phyloP scores from a whole-genome alignment of 64 coral and sea anemone species.

The Dendrophyllia cribrosa region DNA sequence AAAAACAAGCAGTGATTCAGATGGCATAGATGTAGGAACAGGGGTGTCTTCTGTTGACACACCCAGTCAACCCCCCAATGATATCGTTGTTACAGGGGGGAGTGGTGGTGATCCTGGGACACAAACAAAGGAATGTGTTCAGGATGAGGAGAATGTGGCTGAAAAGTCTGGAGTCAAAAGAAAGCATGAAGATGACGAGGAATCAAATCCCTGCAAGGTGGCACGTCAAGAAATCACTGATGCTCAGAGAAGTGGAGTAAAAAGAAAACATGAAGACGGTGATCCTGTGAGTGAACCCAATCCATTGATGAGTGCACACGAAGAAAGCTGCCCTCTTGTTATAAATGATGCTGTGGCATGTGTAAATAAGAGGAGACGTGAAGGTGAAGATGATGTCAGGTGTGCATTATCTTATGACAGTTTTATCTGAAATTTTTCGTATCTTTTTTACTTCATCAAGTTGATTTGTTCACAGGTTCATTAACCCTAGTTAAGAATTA shows the following conservation, averaged over 20 bases:
- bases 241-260: constrained; percentile 9
- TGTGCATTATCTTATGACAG: constrained; percentile 29
- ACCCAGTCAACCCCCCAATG: neutral
- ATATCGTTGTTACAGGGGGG: neutral
- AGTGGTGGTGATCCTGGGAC: neutral
- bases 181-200: neutral
- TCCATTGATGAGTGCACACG: neutral
- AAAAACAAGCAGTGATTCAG: neutral
- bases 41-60: neutral
- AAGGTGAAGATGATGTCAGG: neutral
- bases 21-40: neutral
- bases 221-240: constrained; percentile 1
- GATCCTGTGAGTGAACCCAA: neutral
- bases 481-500: too few species aligned
- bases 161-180: neutral
- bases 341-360: neutral
- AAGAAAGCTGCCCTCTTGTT: neutral
- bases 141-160: neutral
- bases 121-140: neutral
- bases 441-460: neutral
- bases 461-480: too few species aligned
- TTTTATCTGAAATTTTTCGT: neutral
- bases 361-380: neutral
- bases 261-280: neutral
- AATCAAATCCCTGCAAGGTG: constrained; percentile 10